A percentile compares a stretch with the other conserved stretches of the same genome.
phyloP scores from a whole-genome alignment of 2,113 vertebrate genomes.

The Solea senegalensis region DNA sequence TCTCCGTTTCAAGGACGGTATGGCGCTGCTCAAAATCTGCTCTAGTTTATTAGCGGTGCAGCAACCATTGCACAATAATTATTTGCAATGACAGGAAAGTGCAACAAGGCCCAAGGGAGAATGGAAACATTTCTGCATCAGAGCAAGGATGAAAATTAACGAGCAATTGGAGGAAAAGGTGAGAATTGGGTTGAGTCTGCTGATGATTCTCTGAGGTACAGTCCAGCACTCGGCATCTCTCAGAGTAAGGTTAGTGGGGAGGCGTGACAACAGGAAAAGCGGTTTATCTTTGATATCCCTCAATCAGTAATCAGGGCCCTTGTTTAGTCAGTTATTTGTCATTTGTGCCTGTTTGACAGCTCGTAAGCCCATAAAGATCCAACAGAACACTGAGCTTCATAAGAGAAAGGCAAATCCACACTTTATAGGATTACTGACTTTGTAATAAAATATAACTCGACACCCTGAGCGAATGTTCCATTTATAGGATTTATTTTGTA shows the following conservation, averaged over 20 bases:
- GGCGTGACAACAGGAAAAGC: constrained; percentile 50
- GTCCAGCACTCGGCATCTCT: constrained; percentile 20
- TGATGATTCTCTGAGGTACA: constrained; percentile 51
- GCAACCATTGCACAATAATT: constrained; percentile 29
- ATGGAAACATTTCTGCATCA: constrained; percentile 31
- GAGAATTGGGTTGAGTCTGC: constrained; percentile 46
- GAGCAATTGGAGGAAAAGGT: constrained; percentile 22
- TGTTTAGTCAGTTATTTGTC: constrained; percentile 77
- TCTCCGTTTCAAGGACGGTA: constrained; percentile 46
- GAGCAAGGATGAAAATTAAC: constrained; percentile 55
- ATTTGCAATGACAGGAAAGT: constrained; percentile 11
- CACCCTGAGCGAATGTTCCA: constrained; percentile 63
- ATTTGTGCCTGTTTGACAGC: constrained; percentile 70
- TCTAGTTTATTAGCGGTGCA: constrained; percentile 30
- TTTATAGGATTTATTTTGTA: constrained; percentile 76
- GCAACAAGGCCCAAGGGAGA: constrained; percentile 27
- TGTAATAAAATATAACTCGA: constrained; percentile 68
- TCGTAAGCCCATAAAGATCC: constrained; percentile 69
- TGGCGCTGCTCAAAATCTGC: constrained; percentile 18
- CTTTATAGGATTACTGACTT: constrained; percentile 79
- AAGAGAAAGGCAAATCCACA: constrained; percentile 75
- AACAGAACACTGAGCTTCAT: constrained; percentile 63
- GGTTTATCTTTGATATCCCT: constrained; percentile 72
- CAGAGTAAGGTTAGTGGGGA: constrained; percentile 27
- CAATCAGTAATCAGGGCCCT: constrained; percentile 67